phyloP scores from a whole-genome alignment of 64 coral and sea anemone species.

The Pachyseris speciosa region DNA sequence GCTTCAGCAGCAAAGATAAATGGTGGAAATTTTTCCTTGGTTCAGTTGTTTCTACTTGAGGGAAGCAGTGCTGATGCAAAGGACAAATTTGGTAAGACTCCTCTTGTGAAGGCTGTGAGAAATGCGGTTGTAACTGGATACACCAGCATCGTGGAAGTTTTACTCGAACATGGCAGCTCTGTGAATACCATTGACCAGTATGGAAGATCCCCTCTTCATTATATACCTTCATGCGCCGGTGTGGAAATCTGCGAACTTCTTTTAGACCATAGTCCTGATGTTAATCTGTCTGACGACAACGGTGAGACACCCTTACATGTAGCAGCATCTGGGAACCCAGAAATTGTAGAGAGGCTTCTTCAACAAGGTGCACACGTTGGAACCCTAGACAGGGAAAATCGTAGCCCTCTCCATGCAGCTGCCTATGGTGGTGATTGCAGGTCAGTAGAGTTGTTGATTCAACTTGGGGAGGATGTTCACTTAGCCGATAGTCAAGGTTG shows the following conservation, averaged over 20 bases:
- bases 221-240: background rate
- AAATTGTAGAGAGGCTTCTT: constrained; percentile 1
- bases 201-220: constrained; percentile 26
- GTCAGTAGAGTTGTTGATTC: constrained; percentile 34
- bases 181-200: constrained; percentile 6
- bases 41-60: background rate
- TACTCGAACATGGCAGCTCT: background rate
- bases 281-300: constrained; percentile 8
- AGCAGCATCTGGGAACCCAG: background rate
- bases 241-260: constrained; percentile 21
- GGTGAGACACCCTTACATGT: constrained; percentile 15
- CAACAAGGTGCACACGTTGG: constrained; percentile 4
- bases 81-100: background rate
- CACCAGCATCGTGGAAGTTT: background rate
- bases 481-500: constrained; percentile 21
- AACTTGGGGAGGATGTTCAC: constrained; percentile 66
- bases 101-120: background rate
- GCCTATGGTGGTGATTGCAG: background rate
- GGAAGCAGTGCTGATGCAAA: background rate
- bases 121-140: background rate
- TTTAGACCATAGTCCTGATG: constrained; percentile 4
- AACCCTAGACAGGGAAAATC: constrained; percentile 1
- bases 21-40: background rate
- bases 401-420: constrained; percentile 44
- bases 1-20: background rate